Evolutionary conservation across 2,888 invertebrate genomes (phyloP).

Genomic region (Theodoxus fluviatilis): DNA sequence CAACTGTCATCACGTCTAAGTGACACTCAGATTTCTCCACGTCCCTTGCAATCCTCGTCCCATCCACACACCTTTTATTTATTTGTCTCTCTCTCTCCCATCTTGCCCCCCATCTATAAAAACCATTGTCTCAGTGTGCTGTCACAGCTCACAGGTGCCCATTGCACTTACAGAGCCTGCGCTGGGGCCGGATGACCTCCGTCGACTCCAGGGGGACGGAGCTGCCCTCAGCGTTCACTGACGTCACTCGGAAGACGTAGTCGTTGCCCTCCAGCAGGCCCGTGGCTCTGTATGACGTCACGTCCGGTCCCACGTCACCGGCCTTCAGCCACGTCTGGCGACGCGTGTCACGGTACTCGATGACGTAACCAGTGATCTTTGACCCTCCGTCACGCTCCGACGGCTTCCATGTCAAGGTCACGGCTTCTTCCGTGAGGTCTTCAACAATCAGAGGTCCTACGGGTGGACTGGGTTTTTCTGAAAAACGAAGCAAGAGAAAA

Average conservation of each 20-base stretch:
- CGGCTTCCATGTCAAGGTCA: constrained; percentile 72
- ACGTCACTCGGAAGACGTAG: constrained; percentile 86
- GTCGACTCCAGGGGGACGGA: constrained; percentile 80
- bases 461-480: constrained; percentile 87
- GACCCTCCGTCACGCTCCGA: constrained; percentile 56
- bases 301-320: constrained; percentile 65
- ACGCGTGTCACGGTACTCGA: constrained; percentile 75
- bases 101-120: too few relatives aligned
- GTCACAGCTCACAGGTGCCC: too few relatives aligned
- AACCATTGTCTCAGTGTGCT: too few relatives aligned
- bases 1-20: too few relatives aligned
- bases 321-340: constrained; percentile 80
- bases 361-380: constrained; percentile 51
- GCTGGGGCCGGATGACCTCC: constrained; percentile 46
- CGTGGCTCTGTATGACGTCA: constrained; percentile 34
- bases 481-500: constrained; percentile 10
- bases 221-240: constrained; percentile 88
- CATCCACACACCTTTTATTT: too few relatives aligned
- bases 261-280: constrained; percentile 74
- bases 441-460: constrained; percentile 78
- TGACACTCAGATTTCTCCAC: too few relatives aligned
- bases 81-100: too few relatives aligned
- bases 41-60: too few relatives aligned
- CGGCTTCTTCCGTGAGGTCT: constrained; percentile 83
- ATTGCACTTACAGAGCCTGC: constrained; percentile 42